These are phyloP conservation scores for Tinea pellionella DNA, from an alignment of 2,888 invertebrate species.

Conservation along the genomic window DNA sequence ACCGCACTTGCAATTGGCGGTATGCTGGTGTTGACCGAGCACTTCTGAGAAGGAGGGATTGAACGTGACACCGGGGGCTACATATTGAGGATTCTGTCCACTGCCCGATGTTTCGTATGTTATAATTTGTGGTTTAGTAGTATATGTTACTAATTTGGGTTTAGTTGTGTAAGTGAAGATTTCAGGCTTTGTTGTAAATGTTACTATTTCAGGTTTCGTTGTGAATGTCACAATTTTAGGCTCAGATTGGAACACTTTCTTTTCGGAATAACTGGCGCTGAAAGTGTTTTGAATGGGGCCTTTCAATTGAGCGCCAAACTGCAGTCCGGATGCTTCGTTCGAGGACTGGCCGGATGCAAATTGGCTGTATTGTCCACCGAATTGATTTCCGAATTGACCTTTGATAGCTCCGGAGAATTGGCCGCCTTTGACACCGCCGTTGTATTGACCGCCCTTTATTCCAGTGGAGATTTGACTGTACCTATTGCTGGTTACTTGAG, in stretches of 20 bases:
- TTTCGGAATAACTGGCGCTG: slow-evolving; percentile 44
- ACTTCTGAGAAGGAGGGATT: slow-evolving; percentile 44
- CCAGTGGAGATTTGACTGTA: slow-evolving; percentile 17
- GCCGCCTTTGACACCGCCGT: slow-evolving; percentile 19
- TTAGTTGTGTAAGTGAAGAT: slow-evolving; percentile 39
- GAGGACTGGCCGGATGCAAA: slow-evolving; percentile 15
- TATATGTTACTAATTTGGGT: slow-evolving; percentile 30
- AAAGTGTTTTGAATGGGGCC: slow-evolving; percentile 44
- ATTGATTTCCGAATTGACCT: slow-evolving; percentile 24
- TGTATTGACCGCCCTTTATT: neutral
- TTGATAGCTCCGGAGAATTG: slow-evolving; percentile 19
- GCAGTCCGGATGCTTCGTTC: slow-evolving; percentile 16
- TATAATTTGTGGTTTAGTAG: slow-evolving; percentile 38
- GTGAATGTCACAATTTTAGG: slow-evolving; percentile 44
- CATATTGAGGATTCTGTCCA: slow-evolving; percentile 49
- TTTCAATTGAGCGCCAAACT: slow-evolving; percentile 31
- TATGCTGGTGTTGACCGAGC: slow-evolving; percentile 40
- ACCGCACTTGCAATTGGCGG: slow-evolving; percentile 50
- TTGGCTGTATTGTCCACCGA: slow-evolving; percentile 22
- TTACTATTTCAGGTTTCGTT: slow-evolving; percentile 40
- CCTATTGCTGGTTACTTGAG: slow-evolving; percentile 30
- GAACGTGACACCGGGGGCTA: slow-evolving; percentile 40
- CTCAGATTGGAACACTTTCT: slow-evolving; percentile 28
- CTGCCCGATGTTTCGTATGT: slow-evolving; percentile 54
- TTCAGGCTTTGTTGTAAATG: slow-evolving; percentile 42